Conservation (phyloP, 1,140 invertebrate genomes). For the Lasioglossum albipes region DNA sequence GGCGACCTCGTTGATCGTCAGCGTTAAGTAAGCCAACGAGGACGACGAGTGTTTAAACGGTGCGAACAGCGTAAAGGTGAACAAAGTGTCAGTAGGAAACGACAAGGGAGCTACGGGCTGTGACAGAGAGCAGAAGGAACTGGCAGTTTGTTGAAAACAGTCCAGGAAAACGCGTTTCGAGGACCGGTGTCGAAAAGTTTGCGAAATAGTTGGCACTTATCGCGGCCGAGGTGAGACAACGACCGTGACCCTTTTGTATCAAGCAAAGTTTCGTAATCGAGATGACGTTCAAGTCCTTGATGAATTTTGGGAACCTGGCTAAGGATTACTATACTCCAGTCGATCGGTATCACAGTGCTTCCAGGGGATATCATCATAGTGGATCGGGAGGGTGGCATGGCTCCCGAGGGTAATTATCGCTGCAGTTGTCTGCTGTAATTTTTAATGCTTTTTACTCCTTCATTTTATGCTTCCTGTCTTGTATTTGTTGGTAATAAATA, state of each 20-base stretch:
- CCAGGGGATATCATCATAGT: slow-evolving; percentile 37
- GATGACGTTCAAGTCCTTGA: slow-evolving; percentile 69
- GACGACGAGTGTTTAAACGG: neutral
- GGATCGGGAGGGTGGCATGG: slow-evolving; percentile 15
- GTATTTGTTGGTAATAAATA: too few relatives aligned
- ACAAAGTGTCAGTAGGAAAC: slow-evolving; percentile 5
- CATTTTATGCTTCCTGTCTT: too few relatives aligned
- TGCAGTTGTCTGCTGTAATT: neutral
- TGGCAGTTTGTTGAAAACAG: neutral
- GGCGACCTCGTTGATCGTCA: neutral
- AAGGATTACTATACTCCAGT: slow-evolving; percentile 36
- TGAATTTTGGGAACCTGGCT: slow-evolving; percentile 58
- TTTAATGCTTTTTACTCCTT: too few relatives aligned
- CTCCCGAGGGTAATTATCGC: slow-evolving; percentile 10
- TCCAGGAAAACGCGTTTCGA: neutral
- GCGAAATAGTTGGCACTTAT: neutral
- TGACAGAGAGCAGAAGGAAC: neutral
- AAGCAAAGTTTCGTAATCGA: neutral
- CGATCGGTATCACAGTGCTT: slow-evolving; percentile 63
- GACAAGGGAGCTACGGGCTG: neutral
- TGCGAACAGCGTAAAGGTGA: slow-evolving; percentile 2
- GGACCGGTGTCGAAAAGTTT: neutral
- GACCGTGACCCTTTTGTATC: neutral
- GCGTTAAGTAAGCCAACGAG: neutral
- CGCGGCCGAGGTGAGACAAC: neutral